Conservation (phyloP, 1,140 invertebrate species). For the Drosophila ogumai region DNA sequence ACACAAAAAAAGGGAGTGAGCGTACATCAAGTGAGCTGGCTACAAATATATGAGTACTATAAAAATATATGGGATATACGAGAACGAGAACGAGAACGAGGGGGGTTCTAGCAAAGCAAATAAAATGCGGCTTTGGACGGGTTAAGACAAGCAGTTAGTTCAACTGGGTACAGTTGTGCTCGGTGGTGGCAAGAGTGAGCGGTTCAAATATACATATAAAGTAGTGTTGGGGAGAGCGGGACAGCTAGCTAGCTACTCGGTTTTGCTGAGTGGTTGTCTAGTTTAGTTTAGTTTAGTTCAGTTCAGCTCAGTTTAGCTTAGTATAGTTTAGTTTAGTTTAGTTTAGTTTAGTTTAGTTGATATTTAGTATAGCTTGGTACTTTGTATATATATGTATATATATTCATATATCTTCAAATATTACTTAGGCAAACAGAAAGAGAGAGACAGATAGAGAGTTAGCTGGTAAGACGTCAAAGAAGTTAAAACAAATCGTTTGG, state of each 20-base stretch:
- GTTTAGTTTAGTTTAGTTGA: slow-evolving; percentile 43
- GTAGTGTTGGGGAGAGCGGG: slow-evolving; percentile 1
- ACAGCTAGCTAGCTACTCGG: slow-evolving; percentile 15
- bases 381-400: slow-evolving; percentile 67
- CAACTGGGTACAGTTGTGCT: slow-evolving; percentile 32
- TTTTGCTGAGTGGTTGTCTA: slow-evolving; percentile 48
- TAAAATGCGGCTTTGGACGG: slow-evolving; percentile 33
- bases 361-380: slow-evolving; percentile 53
- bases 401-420: slow-evolving; percentile 58
- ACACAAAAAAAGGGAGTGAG: slow-evolving; percentile 15
- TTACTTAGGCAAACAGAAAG: slow-evolving; percentile 49
- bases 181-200: neutral
- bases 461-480: slow-evolving; percentile 24
- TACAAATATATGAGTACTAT: slow-evolving; percentile 26
- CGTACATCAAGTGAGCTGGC: slow-evolving; percentile 33
- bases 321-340: slow-evolving; percentile 32
- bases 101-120: slow-evolving; percentile 7
- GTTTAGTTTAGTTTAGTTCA: slow-evolving; percentile 44
- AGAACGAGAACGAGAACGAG: neutral
- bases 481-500: slow-evolving; percentile 32
- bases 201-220: neutral
- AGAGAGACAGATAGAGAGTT: slow-evolving; percentile 23
- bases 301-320: slow-evolving; percentile 15
- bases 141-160: slow-evolving; percentile 30
- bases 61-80: slow-evolving; percentile 20